These are phyloP conservation scores for Syngnathus acus DNA, from an alignment of 2,797 vertebrate species.

Conservation along the genomic window DNA sequence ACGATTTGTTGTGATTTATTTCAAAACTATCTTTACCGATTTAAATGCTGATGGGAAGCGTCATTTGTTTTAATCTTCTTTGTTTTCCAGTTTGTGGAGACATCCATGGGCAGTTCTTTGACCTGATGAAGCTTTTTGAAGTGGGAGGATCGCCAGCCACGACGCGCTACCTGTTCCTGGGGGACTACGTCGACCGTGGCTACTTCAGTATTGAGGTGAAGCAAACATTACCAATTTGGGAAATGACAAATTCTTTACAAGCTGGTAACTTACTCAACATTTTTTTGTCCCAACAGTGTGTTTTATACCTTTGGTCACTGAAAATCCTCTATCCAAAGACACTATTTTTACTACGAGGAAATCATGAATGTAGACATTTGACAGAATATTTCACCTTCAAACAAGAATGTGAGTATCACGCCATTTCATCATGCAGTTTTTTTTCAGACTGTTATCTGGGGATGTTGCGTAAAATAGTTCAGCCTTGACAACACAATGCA, in stretches of 20 bases:
- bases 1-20: background rate
- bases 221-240: background rate
- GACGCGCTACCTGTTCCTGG: slow-evolving; percentile 78
- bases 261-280: background rate
- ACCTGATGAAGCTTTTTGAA: slow-evolving; percentile 82
- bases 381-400: slow-evolving; percentile 87
- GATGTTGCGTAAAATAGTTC: background rate
- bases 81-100: slow-evolving; percentile 73
- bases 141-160: slow-evolving; percentile 79
- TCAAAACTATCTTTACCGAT: background rate
- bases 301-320: slow-evolving; percentile 83
- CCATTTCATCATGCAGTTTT: background rate
- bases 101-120: slow-evolving; percentile 81
- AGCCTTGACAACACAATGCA: no score
- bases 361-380: slow-evolving; percentile 85
- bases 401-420: slow-evolving; percentile 80
- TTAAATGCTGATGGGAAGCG: no score
- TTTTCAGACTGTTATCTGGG: background rate
- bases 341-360: slow-evolving; percentile 81
- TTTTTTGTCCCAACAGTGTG: slow-evolving; percentile 65
- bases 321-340: slow-evolving; percentile 84
- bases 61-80: background rate
- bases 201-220: slow-evolving; percentile 83
- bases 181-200: slow-evolving; percentile 79
- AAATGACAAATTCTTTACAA: background rate